Evolutionary conservation across 2,797 vertebrate genomes (phyloP).

Genomic region (Eremophila alpestris): DNA sequence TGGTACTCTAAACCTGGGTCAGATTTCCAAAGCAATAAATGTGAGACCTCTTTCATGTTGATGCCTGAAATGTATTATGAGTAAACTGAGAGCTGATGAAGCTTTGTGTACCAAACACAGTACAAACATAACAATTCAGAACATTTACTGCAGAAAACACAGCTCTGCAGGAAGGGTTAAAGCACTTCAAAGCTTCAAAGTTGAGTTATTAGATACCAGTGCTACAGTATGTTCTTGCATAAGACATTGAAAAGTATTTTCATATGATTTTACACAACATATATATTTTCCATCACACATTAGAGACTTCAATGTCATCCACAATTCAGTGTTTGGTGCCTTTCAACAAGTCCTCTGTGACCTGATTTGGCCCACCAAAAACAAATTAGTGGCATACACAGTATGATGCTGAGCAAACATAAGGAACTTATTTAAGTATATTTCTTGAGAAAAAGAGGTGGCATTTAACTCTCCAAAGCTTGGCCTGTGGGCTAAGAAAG

Average conservation of each 20-base stretch:
- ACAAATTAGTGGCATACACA: not conserved
- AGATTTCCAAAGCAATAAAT: slow-evolving; percentile 73
- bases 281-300: slow-evolving; percentile 4
- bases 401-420: not conserved
- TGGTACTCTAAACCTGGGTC: slow-evolving; percentile 51
- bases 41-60: slow-evolving; percentile 65
- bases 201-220: slow-evolving; percentile 51
- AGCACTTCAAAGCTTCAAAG: slow-evolving; percentile 55
- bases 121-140: slow-evolving; percentile 26
- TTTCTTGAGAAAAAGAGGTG: not conserved
- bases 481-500: not conserved
- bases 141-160: slow-evolving; percentile 52
- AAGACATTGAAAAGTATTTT: slow-evolving; percentile 43
- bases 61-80: slow-evolving; percentile 72
- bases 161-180: slow-evolving; percentile 11
- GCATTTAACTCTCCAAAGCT: not conserved
- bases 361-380: not conserved
- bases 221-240: slow-evolving; percentile 19
- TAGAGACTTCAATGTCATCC: not conserved
- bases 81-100: slow-evolving; percentile 57
- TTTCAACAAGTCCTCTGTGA: slow-evolving; percentile 9
- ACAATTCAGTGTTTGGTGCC: not conserved
- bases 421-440: slow-evolving; percentile 7
- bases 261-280: slow-evolving; percentile 34
- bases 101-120: slow-evolving; percentile 52